These are phyloP conservation scores for Chrysotoxum bicinctum DNA, from an alignment of 2,888 invertebrate species.

Conservation along the genomic window DNA sequence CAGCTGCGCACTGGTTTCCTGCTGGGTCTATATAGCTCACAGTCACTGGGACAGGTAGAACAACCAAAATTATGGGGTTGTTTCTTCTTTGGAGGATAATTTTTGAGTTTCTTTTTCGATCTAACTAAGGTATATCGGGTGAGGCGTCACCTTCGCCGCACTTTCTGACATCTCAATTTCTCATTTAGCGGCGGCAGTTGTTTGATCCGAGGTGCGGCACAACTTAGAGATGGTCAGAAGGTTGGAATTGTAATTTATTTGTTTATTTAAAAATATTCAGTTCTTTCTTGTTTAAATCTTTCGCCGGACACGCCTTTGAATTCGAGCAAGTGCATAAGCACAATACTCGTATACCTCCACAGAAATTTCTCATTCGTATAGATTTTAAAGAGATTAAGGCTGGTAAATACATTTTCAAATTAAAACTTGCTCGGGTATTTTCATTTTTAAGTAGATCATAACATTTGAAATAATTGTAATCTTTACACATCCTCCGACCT, in stretches of 20 bases:
- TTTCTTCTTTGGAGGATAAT: background rate
- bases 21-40: slow-evolving; percentile 44
- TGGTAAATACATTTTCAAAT: slow-evolving; percentile 79
- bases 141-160: slow-evolving; percentile 70
- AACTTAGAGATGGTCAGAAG: slow-evolving; percentile 18
- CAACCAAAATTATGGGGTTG: slow-evolving; percentile 5
- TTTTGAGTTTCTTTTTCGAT: background rate
- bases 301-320: slow-evolving; percentile 57
- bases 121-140: slow-evolving; percentile 53
- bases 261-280: slow-evolving; percentile 56
- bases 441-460: slow-evolving; percentile 66
- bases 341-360: slow-evolving; percentile 63
- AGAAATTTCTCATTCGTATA: slow-evolving; percentile 9
- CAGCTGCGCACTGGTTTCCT: slow-evolving; percentile 77
- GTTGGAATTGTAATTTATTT: slow-evolving; percentile 62
- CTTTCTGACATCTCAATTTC: slow-evolving; percentile 70
- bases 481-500: slow-evolving; percentile 53
- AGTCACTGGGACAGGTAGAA: no score
- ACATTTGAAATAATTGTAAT: slow-evolving; percentile 72
- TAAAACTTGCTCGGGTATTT: slow-evolving; percentile 48
- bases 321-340: slow-evolving; percentile 61
- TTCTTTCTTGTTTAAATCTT: slow-evolving; percentile 31
- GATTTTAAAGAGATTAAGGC: slow-evolving; percentile 76
- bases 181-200: slow-evolving; percentile 64
- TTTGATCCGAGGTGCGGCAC: slow-evolving; percentile 51